phyloP scores from a whole-genome alignment of 2,888 invertebrate species.

The Alloscopus bannaensis region DNA sequence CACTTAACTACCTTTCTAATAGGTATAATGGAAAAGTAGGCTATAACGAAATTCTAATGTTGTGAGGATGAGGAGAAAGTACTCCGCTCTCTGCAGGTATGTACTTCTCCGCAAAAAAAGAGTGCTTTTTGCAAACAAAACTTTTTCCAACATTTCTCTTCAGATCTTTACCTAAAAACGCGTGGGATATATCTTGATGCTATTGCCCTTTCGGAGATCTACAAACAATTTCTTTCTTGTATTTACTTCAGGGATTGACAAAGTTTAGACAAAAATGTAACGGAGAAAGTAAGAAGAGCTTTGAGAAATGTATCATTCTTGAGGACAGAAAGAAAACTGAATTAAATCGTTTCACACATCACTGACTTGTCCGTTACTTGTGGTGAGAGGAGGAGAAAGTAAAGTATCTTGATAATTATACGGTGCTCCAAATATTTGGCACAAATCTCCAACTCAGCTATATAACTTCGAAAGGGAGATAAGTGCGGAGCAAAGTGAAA shows the following conservation, averaged over 20 bases:
- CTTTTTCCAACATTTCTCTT: neutral
- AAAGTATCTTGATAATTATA: no score
- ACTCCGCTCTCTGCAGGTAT: no score
- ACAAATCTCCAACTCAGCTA: no score
- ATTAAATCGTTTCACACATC: conserved; percentile 11
- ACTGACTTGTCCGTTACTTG: neutral
- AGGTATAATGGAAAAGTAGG: no score
- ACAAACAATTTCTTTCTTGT: neutral
- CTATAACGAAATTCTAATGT: no score
- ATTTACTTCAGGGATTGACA: neutral
- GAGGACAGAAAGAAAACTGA: neutral
- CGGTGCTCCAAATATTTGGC: no score
- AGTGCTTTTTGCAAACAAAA: no score
- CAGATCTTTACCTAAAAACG: neutral
- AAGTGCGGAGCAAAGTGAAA: neutral
- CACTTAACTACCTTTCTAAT: no score
- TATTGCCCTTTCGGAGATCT: neutral
- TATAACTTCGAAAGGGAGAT: no score
- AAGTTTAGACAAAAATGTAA: neutral
- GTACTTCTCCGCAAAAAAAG: no score
- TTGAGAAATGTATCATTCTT: neutral
- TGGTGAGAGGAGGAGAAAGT: neutral
- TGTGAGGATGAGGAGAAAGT: no score
- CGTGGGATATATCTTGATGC: neutral
- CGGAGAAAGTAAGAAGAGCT: neutral